A percentile compares a stretch with the other conserved stretches of the same genome.
phyloP scores from a whole-genome alignment of 2,113 vertebrate species.

The Lepidothrix coronata region DNA sequence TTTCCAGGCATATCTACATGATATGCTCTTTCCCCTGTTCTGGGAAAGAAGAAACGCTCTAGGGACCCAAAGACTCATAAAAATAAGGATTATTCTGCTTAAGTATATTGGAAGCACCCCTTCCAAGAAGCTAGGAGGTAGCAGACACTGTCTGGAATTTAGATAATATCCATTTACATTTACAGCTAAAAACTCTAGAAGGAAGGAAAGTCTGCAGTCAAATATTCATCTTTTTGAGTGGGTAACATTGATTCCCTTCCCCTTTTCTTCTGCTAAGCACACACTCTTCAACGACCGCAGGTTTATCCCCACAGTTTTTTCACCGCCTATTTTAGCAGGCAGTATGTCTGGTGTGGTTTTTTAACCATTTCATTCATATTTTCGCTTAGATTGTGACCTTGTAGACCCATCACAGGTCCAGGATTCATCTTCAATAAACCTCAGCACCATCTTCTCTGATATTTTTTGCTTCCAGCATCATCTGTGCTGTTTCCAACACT shows the following conservation, averaged over 20 bases:
- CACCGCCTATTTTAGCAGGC: not conserved
- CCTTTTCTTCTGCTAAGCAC: not conserved
- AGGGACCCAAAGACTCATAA: not conserved
- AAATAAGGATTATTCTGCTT: not conserved
- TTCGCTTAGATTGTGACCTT: not conserved
- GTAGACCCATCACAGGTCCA: not conserved
- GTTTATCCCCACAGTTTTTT: not conserved
- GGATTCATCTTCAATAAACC: not conserved
- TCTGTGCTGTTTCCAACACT: accelerated
- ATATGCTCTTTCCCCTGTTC: not conserved
- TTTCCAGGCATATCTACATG: not conserved
- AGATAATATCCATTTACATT: not conserved
- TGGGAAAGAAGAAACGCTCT: not conserved
- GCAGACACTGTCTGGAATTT: not conserved
- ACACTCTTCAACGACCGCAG: not conserved
- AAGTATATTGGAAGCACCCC: not conserved
- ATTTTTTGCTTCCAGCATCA: not conserved
- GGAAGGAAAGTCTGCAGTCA: not conserved
- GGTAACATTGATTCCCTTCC: not conserved
- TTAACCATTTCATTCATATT: not conserved
- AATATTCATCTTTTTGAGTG: not conserved
- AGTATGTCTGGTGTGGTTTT: not conserved
- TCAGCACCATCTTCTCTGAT: not conserved
- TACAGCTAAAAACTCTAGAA: not conserved
- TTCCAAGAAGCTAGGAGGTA: not conserved